phyloP scores from a whole-genome alignment of 2,113 vertebrate genomes.

The Xyliphius kryptos region DNA sequence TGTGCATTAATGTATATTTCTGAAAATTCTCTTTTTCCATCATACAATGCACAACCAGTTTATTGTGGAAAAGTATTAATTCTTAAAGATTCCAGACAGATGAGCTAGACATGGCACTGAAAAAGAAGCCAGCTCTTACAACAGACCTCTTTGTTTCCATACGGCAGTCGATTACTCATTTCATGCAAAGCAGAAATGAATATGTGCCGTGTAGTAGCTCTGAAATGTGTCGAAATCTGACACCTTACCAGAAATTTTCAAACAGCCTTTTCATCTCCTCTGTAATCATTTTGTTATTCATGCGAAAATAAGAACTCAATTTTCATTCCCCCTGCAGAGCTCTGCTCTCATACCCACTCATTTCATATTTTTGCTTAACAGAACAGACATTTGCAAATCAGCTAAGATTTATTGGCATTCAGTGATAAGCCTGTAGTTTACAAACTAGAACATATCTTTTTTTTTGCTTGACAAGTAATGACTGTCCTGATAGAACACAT shows the following conservation, averaged over 20 bases:
- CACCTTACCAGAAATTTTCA: constrained; percentile 40
- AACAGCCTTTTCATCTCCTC: constrained; percentile 47
- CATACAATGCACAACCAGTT: constrained; percentile 53
- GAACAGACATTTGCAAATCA: no score
- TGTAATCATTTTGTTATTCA: constrained; percentile 53
- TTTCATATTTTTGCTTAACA: no score
- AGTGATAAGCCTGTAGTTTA: constrained; percentile 43
- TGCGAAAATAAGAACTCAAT: constrained; percentile 52
- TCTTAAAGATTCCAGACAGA: constrained; percentile 73
- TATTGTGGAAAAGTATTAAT: constrained; percentile 67
- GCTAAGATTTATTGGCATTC: constrained; percentile 43
- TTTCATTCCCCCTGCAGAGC: constrained; percentile 38
- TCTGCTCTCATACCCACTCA: background rate
- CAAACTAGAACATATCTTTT: constrained; percentile 32
- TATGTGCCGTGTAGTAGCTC: constrained; percentile 34
- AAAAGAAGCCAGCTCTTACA: constrained; percentile 49
- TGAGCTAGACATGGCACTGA: constrained; percentile 56
- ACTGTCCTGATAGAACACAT: no score
- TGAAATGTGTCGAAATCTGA: constrained; percentile 49
- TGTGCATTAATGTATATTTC: no score
- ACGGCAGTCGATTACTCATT: constrained; percentile 42
- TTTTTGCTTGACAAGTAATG: constrained; percentile 9
- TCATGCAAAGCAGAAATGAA: constrained; percentile 46
- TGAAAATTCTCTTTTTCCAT: constrained; percentile 54
- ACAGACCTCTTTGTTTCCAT: constrained; percentile 44